Evolutionary conservation across 2,113 vertebrate genomes (phyloP).

Genomic region (Corythornis vintsioides): DNA sequence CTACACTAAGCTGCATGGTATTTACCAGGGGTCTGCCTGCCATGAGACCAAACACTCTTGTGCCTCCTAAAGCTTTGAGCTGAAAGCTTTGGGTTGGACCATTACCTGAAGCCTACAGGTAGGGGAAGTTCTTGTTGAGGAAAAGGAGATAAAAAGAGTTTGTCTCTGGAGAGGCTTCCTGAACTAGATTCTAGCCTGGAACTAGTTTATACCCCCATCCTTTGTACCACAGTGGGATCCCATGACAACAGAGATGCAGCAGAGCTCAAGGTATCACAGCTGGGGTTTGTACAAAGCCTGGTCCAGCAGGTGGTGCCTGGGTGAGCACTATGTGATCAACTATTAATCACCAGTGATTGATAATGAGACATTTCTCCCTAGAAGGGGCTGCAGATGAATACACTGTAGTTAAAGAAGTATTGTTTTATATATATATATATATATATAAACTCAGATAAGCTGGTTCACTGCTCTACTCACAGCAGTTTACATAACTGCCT

Average conservation of each 20-base stretch:
- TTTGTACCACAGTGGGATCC: background rate
- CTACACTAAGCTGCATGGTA: background rate
- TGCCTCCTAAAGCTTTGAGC: background rate
- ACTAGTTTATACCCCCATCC: background rate
- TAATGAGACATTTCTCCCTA: background rate
- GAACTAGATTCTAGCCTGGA: background rate
- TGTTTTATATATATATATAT: background rate
- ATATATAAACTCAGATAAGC: background rate
- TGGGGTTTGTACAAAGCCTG: background rate
- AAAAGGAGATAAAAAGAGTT: background rate
- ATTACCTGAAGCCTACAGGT: background rate
- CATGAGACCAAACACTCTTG: background rate
- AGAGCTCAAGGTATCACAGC: background rate
- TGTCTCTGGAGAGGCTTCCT: background rate
- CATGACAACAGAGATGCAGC: rapidly evolving
- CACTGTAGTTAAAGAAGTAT: background rate
- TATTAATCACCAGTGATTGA: background rate
- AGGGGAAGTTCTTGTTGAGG: background rate
- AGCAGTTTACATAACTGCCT: background rate
- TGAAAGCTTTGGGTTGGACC: background rate
- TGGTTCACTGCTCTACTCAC: background rate
- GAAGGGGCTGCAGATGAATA: background rate
- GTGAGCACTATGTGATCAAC: background rate
- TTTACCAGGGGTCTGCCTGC: background rate
- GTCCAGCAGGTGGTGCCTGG: background rate